Percentiles rank a stretch among this genome's conserved stretches.
Evolutionary conservation across 1,140 invertebrate species (phyloP).

Genomic region (Zaprionus inermis): DNA sequence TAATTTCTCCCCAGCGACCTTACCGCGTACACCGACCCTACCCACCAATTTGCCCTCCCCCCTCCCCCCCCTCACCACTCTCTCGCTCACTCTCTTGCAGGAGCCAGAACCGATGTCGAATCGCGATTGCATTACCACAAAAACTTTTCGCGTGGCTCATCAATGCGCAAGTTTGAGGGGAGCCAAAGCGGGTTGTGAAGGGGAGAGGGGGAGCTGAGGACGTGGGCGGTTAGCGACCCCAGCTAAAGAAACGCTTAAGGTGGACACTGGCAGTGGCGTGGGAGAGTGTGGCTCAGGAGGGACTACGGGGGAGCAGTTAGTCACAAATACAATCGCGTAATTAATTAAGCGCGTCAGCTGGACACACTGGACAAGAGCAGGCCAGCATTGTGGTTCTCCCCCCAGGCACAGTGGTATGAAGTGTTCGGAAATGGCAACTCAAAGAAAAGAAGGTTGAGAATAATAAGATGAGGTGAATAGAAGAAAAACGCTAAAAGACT

Average conservation of each 20-base stretch:
- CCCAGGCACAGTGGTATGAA: constrained; percentile 48
- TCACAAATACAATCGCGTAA: constrained; percentile 82
- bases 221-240: constrained; percentile 16
- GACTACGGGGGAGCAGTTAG: constrained; percentile 53
- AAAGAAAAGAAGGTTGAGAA: not conserved
- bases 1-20: constrained; percentile 71
- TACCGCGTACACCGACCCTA: not conserved
- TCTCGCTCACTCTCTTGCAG: not conserved
- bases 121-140: constrained; percentile 69
- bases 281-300: not conserved
- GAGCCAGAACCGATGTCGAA: not conserved
- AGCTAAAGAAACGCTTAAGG: constrained; percentile 29
- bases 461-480: not conserved
- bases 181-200: not conserved
- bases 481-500: too few species aligned
- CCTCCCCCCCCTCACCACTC: not conserved
- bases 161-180: constrained; percentile 42
- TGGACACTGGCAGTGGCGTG: not conserved
- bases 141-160: constrained; percentile 52
- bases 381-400: constrained; percentile 27
- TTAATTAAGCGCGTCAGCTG: constrained; percentile 81
- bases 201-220: not conserved
- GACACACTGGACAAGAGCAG: constrained; percentile 52
- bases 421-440: not conserved
- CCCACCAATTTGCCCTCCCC: constrained; percentile 3